Conservation (phyloP, 2,113 vertebrate genomes). For the Vicugna pacos region DNA sequence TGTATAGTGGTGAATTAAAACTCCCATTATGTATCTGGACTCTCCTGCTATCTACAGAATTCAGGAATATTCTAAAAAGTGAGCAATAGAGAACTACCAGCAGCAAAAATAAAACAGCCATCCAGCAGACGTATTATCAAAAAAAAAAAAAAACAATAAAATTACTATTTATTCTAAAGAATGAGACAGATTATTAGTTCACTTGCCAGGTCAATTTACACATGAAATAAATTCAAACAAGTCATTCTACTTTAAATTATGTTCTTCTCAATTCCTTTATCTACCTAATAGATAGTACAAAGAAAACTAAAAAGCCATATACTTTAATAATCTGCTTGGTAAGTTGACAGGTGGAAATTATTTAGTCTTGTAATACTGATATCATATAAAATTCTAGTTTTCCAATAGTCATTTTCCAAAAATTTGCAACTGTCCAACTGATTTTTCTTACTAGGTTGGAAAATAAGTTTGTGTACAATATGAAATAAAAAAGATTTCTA, state of each 20-base stretch:
- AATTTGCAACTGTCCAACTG: neutral
- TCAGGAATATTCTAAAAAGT: constrained; percentile 36
- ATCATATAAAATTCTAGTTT: neutral
- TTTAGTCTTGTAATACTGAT: neutral
- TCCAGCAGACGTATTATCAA: neutral
- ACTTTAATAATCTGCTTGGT: neutral
- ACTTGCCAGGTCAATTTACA: neutral
- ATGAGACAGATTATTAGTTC: neutral
- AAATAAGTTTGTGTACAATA: constrained; percentile 11
- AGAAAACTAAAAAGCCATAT: constrained; percentile 18
- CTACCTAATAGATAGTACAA: neutral
- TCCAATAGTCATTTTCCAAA: neutral
- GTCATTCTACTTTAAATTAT: neutral
- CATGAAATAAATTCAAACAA: constrained; percentile 22
- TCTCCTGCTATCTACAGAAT: neutral
- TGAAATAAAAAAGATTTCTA: neutral
- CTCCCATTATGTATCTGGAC: neutral
- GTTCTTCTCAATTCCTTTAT: neutral
- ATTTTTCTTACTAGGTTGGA: neutral
- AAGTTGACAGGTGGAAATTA: neutral
- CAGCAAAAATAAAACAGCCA: neutral
- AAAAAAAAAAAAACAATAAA: neutral
- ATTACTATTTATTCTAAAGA: neutral
- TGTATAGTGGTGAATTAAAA: neutral
- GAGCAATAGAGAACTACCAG: neutral